Evolutionary conservation across 2,888 invertebrate genomes (phyloP), one percentile per base, ranked within the genome.

Genomic region (Uloborus plumipes): DNA sequence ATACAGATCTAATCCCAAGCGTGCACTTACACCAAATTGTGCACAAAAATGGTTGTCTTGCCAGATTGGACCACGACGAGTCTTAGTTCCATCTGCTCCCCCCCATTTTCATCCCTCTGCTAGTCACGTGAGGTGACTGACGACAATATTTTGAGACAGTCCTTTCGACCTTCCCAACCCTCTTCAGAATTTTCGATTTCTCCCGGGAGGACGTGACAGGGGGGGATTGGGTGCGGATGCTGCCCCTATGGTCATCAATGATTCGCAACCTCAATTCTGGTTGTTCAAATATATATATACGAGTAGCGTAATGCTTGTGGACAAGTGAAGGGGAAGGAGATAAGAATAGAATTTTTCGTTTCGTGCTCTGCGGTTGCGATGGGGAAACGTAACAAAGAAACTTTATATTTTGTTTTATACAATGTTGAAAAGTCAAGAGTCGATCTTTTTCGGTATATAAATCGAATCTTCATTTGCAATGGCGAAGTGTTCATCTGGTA

Each of bases 91-190:
- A 51, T 51, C 50, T 64, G 31, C 62, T 31, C 16, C 13, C 64
- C 58, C 53, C 39, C n/a, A n/a, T n/a, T 18, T 39, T 39, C 67
- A 39, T 18, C 69, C 47, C 51, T 71, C 31, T 50, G 51, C 53
- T 39, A 39, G 47, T 65, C 70, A 65, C 70, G 77, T 71, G 71
- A 78, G 50, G 77, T 71, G 70, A 78, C 67, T 65, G 62, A 70
- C 77, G 77, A 78, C 77, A 71, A 71, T 71, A 78, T 78, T 78
- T 78, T 65, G 69, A 39, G 71, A 71, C 77, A 78, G 71, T 78
- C 70, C 49, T 49, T n/a, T 49, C 74, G 58, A 18, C 55, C 62
- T 62, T 51, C 69, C n/a, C 31, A 11, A 61, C 31, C 61, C 58
- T 69, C 47, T 26, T 55, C 61, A 55, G 69, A 62, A 61, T 76